A percentile compares a stretch with the other conserved stretches of the same genome.
phyloP scores from a whole-genome alignment of 92 coral and sea anemone genomes.

The Epizoanthus rinbou region DNA sequence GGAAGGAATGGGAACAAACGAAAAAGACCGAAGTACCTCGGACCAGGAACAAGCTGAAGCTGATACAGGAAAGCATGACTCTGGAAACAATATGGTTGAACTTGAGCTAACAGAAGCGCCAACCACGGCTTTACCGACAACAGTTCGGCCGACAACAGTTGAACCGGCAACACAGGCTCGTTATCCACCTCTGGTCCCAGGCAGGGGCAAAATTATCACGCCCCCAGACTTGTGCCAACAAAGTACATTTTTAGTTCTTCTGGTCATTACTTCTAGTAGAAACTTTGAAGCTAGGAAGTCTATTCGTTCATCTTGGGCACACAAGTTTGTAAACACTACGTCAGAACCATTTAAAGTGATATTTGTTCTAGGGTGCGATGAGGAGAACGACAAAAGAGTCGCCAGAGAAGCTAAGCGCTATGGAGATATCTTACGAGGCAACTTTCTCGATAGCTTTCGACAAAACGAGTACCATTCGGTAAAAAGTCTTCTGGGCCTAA shows the following conservation, averaged over 20 bases:
- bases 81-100: not conserved
- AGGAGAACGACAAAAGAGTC: constrained; percentile 65
- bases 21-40: not conserved
- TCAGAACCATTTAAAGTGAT: constrained; percentile 55
- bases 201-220: constrained; percentile 50
- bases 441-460: constrained; percentile 65
- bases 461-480: constrained; percentile 77
- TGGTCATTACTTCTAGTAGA: constrained; percentile 66
- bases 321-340: constrained; percentile 27
- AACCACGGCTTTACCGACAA: not conserved
- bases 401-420: constrained; percentile 62
- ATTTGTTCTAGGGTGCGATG: constrained; percentile 80
- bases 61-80: not conserved
- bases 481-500: constrained; percentile 68
- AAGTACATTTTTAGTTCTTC: constrained; percentile 54
- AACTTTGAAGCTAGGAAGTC: constrained; percentile 81
- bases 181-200: constrained; percentile 61
- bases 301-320: constrained; percentile 82
- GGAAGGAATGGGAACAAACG: not conserved
- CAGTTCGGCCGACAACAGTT: not conserved
- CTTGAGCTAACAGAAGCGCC: not conserved
- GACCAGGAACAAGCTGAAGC: too few species aligned
- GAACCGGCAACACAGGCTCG: constrained; percentile 46
- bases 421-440: constrained; percentile 76
- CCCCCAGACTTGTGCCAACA: constrained; percentile 52